Conservation (phyloP, 2,888 invertebrate species). For the Pollenia labialis region DNA sequence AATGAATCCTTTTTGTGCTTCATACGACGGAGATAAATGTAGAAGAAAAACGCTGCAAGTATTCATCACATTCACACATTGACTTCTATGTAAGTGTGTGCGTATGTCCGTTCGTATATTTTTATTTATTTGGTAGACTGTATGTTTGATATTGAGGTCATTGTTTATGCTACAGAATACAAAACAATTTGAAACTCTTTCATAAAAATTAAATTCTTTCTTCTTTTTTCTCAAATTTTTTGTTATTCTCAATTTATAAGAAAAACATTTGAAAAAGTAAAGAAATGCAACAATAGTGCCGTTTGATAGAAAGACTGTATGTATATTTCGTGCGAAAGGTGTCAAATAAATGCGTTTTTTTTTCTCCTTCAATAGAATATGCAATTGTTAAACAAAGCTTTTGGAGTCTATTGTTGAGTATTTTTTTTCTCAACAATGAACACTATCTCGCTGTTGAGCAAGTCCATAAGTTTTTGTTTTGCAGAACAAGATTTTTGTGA, state of each 20-base stretch:
- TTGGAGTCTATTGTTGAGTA: too few species aligned
- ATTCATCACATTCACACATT: constrained; percentile 60
- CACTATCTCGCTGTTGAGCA: too few species aligned
- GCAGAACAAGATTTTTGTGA: too few species aligned
- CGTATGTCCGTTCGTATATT: background rate
- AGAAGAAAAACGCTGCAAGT: constrained; percentile 58
- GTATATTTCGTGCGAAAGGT: constrained; percentile 28
- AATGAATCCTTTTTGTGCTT: constrained; percentile 41
- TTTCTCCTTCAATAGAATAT: background rate
- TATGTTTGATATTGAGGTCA: constrained; percentile 69
- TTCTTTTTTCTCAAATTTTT: constrained; percentile 48
- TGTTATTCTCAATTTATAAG: constrained; percentile 50
- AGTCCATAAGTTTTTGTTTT: too few species aligned
- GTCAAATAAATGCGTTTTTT: constrained; percentile 56
- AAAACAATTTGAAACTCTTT: constrained; percentile 67
- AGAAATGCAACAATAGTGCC: constrained; percentile 53
- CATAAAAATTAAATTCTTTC: constrained; percentile 66
- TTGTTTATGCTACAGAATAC: constrained; percentile 68
- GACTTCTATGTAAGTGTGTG: background rate
- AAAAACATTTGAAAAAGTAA: constrained; percentile 58
- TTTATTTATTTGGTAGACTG: constrained; percentile 9
- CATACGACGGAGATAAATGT: constrained; percentile 35
- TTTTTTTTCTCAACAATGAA: too few species aligned
- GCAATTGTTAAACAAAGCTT: background rate
- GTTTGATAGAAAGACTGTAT: constrained; percentile 39